Evolutionary conservation across 2,888 invertebrate genomes (phyloP).

Genomic region (Vanessa cardui): DNA sequence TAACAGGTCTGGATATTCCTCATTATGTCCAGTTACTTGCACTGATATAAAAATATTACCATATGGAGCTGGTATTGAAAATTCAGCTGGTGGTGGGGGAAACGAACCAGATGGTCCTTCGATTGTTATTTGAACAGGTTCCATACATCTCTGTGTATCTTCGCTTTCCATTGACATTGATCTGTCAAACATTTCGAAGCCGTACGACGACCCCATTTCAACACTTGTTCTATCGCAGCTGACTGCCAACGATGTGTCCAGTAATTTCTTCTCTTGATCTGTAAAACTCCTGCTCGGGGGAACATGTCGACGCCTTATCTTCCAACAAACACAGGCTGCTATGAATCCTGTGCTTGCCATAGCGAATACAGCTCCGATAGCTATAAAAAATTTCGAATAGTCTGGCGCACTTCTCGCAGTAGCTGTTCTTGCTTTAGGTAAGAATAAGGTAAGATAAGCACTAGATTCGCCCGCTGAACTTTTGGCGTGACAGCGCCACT

Average conservation of each 20-base stretch:
- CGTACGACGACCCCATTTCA: conserved; percentile 81
- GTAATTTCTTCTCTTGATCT: conserved; percentile 93
- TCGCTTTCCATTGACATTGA: conserved; percentile 79
- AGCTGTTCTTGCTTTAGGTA: conserved; percentile 85
- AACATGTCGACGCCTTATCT: conserved; percentile 89
- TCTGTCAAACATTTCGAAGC: conserved; percentile 79
- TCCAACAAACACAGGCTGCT: conserved; percentile 78
- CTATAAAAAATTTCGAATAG: conserved; percentile 87
- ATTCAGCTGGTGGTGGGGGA: conserved; percentile 76
- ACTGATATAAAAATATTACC: conserved; percentile 94
- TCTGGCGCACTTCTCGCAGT: conserved; percentile 88
- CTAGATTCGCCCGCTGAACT: conserved; percentile 85
- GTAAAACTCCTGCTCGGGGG: conserved; percentile 87
- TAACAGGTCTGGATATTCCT: conserved; percentile 91
- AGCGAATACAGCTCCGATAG: conserved; percentile 87
- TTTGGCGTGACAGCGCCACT: conserved; percentile 91
- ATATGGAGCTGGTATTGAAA: conserved; percentile 75
- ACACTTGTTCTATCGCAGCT: conserved; percentile 87
- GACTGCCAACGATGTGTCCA: conserved; percentile 87
- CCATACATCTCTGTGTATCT: conserved; percentile 70
- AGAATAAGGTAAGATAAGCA: conserved; percentile 82
- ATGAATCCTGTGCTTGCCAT: conserved; percentile 85
- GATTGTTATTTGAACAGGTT: conserved; percentile 84
- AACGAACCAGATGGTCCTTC: conserved; percentile 76
- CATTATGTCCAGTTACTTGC: conserved; percentile 86